phyloP scores from a whole-genome alignment of 2,888 invertebrate genomes.

The Brenthis ino region DNA sequence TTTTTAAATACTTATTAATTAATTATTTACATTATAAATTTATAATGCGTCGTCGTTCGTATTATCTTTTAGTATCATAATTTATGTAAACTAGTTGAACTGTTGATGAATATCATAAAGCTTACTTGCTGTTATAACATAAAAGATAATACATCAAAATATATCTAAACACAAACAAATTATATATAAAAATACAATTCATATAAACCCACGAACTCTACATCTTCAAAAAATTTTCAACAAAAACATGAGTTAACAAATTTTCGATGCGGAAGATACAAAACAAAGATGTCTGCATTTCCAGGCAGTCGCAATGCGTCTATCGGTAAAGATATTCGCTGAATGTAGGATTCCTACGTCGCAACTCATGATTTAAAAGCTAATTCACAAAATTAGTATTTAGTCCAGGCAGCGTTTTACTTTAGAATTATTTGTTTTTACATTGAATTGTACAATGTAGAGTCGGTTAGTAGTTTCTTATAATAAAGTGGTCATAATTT shows the following conservation, averaged over 20 bases:
- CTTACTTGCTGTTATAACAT: no score
- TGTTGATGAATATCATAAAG: no score
- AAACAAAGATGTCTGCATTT: constrained; percentile 41
- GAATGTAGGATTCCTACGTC: constrained; percentile 23
- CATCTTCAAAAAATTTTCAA: constrained; percentile 9
- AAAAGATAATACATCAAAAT: neutral
- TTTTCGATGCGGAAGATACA: constrained; percentile 41
- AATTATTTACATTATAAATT: neutral
- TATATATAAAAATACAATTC: neutral
- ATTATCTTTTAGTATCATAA: neutral
- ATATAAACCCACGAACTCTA: neutral
- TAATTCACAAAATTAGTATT: constrained; percentile 33
- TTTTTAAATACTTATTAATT: no score
- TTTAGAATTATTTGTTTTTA: neutral
- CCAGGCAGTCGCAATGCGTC: constrained; percentile 41
- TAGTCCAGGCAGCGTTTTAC: neutral
- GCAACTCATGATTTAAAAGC: constrained; percentile 31
- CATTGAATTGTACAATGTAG: constrained; percentile 1
- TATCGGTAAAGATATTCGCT: constrained; percentile 39
- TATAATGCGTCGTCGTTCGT: no score
- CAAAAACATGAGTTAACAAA: constrained; percentile 35
- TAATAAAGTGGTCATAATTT: neutral
- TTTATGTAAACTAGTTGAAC: no score
- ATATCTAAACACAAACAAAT: neutral
- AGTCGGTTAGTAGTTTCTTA: neutral